These are phyloP conservation scores for Molothrus aeneus DNA, from an alignment of 2,797 vertebrate genomes.

Conservation along the genomic window DNA sequence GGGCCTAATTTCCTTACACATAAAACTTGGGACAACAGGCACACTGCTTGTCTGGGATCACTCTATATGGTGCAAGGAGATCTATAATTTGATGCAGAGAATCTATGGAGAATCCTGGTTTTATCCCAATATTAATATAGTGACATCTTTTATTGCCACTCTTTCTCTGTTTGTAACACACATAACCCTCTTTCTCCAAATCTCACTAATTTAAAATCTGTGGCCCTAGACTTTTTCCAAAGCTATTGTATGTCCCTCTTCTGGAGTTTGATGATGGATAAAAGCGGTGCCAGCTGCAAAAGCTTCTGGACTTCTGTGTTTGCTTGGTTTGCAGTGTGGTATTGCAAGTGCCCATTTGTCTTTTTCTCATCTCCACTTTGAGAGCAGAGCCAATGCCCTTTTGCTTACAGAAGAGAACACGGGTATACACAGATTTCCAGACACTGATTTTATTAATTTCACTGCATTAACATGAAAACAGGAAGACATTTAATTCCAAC, in stretches of 20 bases:
- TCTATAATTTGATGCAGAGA: neutral
- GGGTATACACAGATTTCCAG: neutral
- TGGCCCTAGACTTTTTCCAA: neutral
- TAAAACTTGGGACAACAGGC: neutral
- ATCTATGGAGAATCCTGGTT: neutral
- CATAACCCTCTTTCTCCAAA: neutral
- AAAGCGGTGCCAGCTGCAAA: neutral
- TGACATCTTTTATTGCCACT: neutral
- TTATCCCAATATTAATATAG: neutral
- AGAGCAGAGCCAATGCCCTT: neutral
- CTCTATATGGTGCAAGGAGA: neutral
- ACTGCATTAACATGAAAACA: neutral
- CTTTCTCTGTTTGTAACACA: neutral
- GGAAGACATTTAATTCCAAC: neutral
- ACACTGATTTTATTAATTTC: slow-evolving; percentile 16
- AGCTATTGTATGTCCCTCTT: neutral
- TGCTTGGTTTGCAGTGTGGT: neutral
- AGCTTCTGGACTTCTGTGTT: neutral
- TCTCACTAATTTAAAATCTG: neutral
- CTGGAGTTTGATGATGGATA: neutral
- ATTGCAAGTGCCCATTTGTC: neutral
- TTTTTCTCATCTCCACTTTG: neutral
- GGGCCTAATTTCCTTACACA: neutral
- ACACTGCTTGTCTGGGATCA: neutral
- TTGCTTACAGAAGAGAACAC: neutral